Evolutionary conservation across 1,140 invertebrate species (phyloP).

Genomic region (Aphaenogaster floridana): DNA sequence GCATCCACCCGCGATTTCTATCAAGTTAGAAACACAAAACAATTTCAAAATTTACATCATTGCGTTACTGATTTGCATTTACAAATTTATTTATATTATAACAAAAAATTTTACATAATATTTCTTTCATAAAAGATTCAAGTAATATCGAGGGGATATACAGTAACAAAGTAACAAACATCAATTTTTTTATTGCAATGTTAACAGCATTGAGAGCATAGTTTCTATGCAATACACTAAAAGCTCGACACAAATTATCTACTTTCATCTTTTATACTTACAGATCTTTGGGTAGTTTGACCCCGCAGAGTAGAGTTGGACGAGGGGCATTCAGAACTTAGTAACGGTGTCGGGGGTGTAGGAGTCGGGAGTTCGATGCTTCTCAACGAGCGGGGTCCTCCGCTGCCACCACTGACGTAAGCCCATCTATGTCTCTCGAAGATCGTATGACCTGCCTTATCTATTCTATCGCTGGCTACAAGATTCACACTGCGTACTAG

Average conservation of each 20-base stretch:
- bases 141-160: not conserved
- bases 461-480: slow-evolving; percentile 88
- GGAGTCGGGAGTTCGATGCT: slow-evolving; percentile 83
- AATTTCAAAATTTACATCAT: not conserved
- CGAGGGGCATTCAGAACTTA: slow-evolving; percentile 84
- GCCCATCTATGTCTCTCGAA: slow-evolving; percentile 83
- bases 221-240: not conserved
- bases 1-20: slow-evolving; percentile 90
- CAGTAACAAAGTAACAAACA: not conserved
- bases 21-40: slow-evolving; percentile 46
- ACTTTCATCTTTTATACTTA: slow-evolving; percentile 71
- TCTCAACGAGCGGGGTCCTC: slow-evolving; percentile 83
- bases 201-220: not conserved
- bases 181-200: not conserved
- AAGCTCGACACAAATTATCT: not conserved
- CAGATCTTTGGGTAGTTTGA: slow-evolving; percentile 85
- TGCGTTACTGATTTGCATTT: not conserved
- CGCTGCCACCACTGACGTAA: slow-evolving; percentile 84
- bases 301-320: slow-evolving; percentile 84
- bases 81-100: not conserved
- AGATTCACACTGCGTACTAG: slow-evolving; percentile 87
- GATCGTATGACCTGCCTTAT: slow-evolving; percentile 78
- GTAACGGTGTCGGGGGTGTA: slow-evolving; percentile 84
- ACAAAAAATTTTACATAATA: not conserved
- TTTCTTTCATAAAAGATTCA: not conserved